Base-by-base conservation (phyloP, 2,113 vertebrate species). In the Isichthys henryi region DNA sequence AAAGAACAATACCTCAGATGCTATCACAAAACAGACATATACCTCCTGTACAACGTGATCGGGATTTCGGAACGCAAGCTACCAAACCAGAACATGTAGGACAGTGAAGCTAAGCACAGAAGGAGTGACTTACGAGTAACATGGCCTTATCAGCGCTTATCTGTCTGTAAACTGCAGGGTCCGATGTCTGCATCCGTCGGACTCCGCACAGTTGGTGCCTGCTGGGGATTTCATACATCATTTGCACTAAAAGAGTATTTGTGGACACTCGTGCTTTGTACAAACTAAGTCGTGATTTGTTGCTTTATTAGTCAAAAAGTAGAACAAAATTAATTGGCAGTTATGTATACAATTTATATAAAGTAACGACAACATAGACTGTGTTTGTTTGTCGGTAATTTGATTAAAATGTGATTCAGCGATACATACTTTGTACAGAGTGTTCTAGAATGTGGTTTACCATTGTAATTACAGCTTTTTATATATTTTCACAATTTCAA, bases 371-470 rank as follows among this genome's bases (percentile, higher is more conserved):
- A 21, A 62, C n/a, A 70, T 90, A 19, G 74, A 50, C 31, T 77
- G n/a, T 83, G 49, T 80, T 39, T 80, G 82, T 84, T 84, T 89
- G n/a, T 62, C 56, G 50, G 74, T 66, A 35, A 85, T 66, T 85
- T 15, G 66, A 84, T 87, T 90, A 39, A 74, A 90, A 70, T 89
- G 53, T 89, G 58, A 70, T 21, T 89, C 56, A 15, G 45, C 66
- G 27, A 9, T 87, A 56, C 86, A 50, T 70, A 70, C 58, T 56
- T 87, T 90, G 48, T 90, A 70, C 35, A 74, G 53, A 86, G 83
- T 94, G 93, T 94, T 92, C 87, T 50, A 92, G 91, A 94, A 92
- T 92, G 91, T 92, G 90, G 93, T 90, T 93, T 92, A 77, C 19
- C 90, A 92, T 91, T 92, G 88, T 88, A 92, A 92, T 56, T 70